Evolutionary conservation across 1,140 invertebrate species (phyloP).

Genomic region (Aplysia californica): DNA sequence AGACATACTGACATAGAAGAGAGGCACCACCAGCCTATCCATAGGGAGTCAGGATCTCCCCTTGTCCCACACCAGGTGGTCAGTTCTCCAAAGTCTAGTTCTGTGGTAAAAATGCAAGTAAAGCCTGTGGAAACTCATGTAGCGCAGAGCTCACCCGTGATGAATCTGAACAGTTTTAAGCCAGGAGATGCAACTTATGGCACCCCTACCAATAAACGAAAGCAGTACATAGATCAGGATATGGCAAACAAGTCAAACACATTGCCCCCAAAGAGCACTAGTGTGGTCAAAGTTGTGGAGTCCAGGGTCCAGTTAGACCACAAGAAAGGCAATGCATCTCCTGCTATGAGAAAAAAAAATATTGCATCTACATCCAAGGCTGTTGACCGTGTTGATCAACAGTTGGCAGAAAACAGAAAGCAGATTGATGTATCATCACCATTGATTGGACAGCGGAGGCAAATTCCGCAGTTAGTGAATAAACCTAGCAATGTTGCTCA

Average conservation of each 20-base stretch:
- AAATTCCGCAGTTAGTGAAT: too few species aligned
- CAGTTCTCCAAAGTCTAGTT: conserved; percentile 8
- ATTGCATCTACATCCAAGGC: too few species aligned
- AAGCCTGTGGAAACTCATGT: conserved; percentile 15
- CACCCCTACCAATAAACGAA: background rate
- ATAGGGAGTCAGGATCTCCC: too few species aligned
- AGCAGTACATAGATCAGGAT: background rate
- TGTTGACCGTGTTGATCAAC: conserved; percentile 24
- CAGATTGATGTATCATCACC: conserved; percentile 27
- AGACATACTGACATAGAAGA: too few species aligned
- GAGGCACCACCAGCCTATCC: too few species aligned
- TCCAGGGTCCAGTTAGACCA: background rate
- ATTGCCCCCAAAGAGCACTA: background rate
- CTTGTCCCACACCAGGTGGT: too few species aligned
- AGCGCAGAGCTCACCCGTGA: conserved; percentile 18
- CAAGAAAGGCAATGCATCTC: background rate
- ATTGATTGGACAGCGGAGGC: background rate
- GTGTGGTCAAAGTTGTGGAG: background rate
- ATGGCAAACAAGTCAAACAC: background rate
- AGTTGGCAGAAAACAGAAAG: conserved; percentile 24
- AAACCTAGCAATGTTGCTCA: background rate
- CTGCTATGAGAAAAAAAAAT: background rate
- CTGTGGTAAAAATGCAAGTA: conserved; percentile 8
- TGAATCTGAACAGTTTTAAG: conserved; percentile 5
- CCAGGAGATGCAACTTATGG: background rate